These are phyloP conservation scores for Diacarnus erythraeanus DNA, from an alignment of 37 sponge, comb jelly and placozoan genomes.

Conservation along the genomic window DNA sequence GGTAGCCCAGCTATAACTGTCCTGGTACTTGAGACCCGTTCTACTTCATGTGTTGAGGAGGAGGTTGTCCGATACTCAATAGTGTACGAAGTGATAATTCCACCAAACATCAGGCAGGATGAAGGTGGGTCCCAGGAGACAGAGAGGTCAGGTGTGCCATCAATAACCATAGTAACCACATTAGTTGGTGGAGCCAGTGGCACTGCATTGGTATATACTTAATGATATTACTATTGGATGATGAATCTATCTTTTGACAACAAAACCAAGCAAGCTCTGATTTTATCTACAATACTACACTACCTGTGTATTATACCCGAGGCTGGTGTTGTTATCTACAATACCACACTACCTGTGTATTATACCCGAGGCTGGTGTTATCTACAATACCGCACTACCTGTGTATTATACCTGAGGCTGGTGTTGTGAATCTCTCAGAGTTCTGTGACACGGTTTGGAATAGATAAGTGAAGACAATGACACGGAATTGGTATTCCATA, in stretches of 20 bases:
- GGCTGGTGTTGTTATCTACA: too few relatives aligned
- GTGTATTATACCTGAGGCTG: background rate
- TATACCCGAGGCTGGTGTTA: too few relatives aligned
- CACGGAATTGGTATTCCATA: slow-evolving; percentile 11
- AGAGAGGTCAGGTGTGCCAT: background rate
- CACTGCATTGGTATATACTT: slow-evolving; percentile 5
- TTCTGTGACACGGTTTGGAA: background rate
- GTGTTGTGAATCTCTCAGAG: background rate
- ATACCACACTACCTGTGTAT: too few relatives aligned
- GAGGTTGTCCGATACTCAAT: background rate
- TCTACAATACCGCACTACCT: background rate
- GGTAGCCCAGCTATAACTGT: background rate
- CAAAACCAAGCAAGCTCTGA: too few relatives aligned
- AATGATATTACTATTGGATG: too few relatives aligned
- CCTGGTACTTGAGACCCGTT: background rate
- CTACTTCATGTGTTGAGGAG: background rate
- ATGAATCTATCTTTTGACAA: too few relatives aligned
- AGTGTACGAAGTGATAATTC: slow-evolving; percentile 27
- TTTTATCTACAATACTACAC: too few relatives aligned
- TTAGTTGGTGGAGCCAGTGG: slow-evolving; percentile 19
- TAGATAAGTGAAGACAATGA: slow-evolving; percentile 13
- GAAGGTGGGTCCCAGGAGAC: slow-evolving; percentile 18
- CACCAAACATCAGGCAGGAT: slow-evolving; percentile 1
- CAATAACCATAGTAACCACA: background rate
- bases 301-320: too few relatives aligned